Evolutionary conservation across 2,113 vertebrate genomes (phyloP).

Genomic region (Paracyprichromis sp.): DNA sequence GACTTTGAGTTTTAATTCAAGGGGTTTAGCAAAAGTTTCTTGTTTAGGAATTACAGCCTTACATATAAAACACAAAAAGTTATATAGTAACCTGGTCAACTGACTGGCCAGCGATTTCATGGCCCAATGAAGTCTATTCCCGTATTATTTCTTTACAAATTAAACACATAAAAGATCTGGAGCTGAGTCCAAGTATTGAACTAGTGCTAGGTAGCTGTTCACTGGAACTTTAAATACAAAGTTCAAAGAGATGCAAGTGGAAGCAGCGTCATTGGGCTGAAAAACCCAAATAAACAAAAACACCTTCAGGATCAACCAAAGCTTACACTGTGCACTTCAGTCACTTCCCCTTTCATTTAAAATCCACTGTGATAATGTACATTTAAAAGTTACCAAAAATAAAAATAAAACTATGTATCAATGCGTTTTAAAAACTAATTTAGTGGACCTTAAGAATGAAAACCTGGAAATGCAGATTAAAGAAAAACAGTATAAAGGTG

Average conservation of each 20-base stretch:
- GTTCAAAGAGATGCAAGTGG: neutral
- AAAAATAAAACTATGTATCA: neutral
- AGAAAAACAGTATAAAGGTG: neutral
- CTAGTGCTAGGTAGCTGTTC: neutral
- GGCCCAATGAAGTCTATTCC: neutral
- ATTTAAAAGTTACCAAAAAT: neutral
- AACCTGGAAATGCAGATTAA: neutral
- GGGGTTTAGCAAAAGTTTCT: neutral
- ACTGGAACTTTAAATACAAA: neutral
- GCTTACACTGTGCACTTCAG: neutral
- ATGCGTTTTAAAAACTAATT: neutral
- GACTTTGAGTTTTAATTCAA: neutral
- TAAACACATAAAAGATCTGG: neutral
- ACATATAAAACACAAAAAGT: neutral
- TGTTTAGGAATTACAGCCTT: neutral
- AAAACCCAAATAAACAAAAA: neutral
- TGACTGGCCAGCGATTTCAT: neutral
- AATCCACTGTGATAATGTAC: neutral
- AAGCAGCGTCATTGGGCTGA: neutral
- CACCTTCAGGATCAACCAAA: neutral
- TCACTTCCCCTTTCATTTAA: neutral
- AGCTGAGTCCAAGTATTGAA: neutral
- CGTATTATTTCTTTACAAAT: neutral
- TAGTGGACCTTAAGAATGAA: neutral
- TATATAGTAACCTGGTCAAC: neutral